phyloP scores from a whole-genome alignment of 2,797 vertebrate species.

The Muscicapa striata region DNA sequence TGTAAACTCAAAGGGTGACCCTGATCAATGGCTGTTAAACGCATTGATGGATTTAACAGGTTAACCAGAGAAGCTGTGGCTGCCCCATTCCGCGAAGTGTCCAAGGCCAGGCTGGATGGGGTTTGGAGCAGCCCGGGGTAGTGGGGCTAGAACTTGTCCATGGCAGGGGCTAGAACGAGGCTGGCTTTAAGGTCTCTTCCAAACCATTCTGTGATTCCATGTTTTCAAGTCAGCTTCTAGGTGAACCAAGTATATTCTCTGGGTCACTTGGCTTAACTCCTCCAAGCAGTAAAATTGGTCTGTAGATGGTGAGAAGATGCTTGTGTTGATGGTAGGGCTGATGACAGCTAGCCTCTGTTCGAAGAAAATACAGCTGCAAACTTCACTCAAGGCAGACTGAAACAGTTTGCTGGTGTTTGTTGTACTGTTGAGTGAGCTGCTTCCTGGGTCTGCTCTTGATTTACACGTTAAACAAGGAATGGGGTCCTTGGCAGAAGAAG shows the following conservation, averaged over 20 bases:
- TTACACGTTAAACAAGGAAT: neutral
- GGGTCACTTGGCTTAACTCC: neutral
- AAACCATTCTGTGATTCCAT: neutral
- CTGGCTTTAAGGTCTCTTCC: neutral
- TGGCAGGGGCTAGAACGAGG: neutral
- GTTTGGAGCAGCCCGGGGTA: rapidly evolving
- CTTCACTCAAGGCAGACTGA: neutral
- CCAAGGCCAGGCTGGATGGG: rapidly evolving
- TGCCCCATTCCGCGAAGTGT: neutral
- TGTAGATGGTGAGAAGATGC: neutral
- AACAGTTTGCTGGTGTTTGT: neutral
- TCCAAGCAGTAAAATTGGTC: neutral
- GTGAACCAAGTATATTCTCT: neutral
- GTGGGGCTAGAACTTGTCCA: neutral
- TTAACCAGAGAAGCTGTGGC: neutral
- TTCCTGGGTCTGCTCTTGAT: neutral
- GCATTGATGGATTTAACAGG: neutral
- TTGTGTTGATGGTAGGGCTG: neutral
- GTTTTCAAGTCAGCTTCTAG: neutral
- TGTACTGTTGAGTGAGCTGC: neutral
- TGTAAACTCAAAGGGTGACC: neutral
- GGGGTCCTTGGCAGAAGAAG: neutral
- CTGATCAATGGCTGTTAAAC: neutral
- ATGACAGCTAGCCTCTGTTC: neutral
- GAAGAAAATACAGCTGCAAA: rapidly evolving